Conservation (phyloP, 2,888 invertebrate genomes). For the Phaonia tiefii region DNA sequence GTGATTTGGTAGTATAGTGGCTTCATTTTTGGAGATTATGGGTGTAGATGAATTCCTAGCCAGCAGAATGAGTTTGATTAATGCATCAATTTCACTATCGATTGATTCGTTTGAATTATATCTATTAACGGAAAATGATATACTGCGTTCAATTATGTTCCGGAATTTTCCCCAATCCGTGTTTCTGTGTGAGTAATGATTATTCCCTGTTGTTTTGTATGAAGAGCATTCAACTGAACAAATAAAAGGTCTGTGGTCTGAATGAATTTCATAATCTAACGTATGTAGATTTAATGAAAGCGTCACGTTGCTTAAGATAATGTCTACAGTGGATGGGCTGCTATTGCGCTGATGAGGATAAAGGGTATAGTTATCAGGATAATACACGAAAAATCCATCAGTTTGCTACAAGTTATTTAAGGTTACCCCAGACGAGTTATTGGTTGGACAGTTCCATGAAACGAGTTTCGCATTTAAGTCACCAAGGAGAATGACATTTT, state of each 20-base stretch:
- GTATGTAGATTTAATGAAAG: not conserved
- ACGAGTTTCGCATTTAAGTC: not conserved
- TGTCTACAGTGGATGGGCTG: conserved; percentile 21
- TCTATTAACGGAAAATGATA: not conserved
- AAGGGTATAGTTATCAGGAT: conserved; percentile 8
- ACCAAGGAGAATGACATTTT: conserved; percentile 2
- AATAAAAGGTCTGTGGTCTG: conserved; percentile 28
- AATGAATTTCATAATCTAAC: conserved; percentile 9
- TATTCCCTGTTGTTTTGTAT: not conserved
- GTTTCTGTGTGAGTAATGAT: too few relatives aligned
- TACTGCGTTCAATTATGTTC: not conserved
- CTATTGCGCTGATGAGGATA: conserved; percentile 25
- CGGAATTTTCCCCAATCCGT: too few relatives aligned
- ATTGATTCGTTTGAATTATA: not conserved
- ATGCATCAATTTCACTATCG: conserved; percentile 15
- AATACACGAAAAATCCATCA: conserved; percentile 2
- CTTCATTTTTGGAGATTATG: not conserved
- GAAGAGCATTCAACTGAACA: conserved; percentile 12
- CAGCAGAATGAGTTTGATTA: not conserved
- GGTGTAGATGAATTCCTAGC: conserved; percentile 15
- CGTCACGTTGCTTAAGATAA: conserved; percentile 25
- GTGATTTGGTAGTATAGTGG: conserved; percentile 3
- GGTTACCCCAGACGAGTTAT: not conserved
- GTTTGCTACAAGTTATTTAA: conserved; percentile 13
- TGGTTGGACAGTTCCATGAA: not conserved